Evolutionary conservation across 2,888 invertebrate species (phyloP).

Genomic region (Cephalotes varians): DNA sequence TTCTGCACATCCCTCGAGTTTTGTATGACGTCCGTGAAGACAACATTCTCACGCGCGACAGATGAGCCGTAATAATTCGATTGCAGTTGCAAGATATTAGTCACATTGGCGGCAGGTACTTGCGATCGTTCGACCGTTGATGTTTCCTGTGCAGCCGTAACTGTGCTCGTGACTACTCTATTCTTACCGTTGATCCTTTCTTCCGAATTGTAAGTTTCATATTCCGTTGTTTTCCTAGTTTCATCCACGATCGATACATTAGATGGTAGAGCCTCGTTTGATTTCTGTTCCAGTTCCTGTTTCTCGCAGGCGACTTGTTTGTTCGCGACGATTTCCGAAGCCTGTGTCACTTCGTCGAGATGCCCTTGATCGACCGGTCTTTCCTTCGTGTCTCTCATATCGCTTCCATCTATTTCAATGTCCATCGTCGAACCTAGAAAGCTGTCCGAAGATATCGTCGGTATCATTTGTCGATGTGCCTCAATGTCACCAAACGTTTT

Average conservation of each 20-base stretch:
- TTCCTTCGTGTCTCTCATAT: background rate
- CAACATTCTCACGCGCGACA: conserved; percentile 12
- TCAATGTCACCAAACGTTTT: conserved; percentile 23
- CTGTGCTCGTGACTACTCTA: conserved; percentile 24
- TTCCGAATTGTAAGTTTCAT: background rate
- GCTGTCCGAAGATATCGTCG: background rate
- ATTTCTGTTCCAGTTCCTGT: background rate
- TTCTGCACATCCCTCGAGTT: conserved; percentile 31
- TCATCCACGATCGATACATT: conserved; percentile 10
- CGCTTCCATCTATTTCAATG: background rate
- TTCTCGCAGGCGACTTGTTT: conserved; percentile 16
- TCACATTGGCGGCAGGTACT: conserved; percentile 28
- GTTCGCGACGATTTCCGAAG: background rate
- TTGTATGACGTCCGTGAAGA: conserved; percentile 1
- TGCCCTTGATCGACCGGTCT: background rate
- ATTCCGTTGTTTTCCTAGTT: conserved; percentile 14
- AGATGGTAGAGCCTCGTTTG: conserved; percentile 16
- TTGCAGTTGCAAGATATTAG: conserved; percentile 46
- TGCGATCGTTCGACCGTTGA: background rate
- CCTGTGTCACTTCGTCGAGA: background rate
- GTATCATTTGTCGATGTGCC: background rate
- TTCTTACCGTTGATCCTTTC: background rate
- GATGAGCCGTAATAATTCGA: conserved; percentile 55
- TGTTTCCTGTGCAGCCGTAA: background rate
- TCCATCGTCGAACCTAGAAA: background rate